Percentiles rank a stretch among this genome's conserved stretches.
Evolutionary conservation across 1,140 invertebrate genomes (phyloP).

Genomic region (Antheraea mylitta): DNA sequence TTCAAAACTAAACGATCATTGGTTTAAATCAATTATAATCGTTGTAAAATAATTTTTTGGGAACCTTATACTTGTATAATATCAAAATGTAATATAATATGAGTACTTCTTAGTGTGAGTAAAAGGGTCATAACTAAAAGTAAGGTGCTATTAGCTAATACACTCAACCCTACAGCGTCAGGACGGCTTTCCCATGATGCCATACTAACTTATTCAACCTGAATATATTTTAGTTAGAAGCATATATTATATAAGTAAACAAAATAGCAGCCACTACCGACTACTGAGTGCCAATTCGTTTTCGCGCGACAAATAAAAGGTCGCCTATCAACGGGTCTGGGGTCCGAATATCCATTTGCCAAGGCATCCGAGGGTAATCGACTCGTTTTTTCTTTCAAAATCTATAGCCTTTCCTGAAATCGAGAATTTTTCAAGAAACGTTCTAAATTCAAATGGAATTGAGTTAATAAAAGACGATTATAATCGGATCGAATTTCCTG

Average conservation of each 20-base stretch:
- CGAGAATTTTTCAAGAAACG: constrained; percentile 34
- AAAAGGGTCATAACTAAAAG: too few relatives aligned
- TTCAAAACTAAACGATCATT: too few relatives aligned
- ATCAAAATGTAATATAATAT: too few relatives aligned
- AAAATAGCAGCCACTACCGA: constrained; percentile 15
- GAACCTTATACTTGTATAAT: too few relatives aligned
- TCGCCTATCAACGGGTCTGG: constrained; percentile 23
- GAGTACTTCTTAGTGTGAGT: too few relatives aligned
- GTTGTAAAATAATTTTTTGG: too few relatives aligned
- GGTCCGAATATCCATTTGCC: constrained; percentile 40
- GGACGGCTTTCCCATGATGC: neutral
- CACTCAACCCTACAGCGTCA: neutral
- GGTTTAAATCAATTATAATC: too few relatives aligned
- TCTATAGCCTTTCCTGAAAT: constrained; percentile 31
- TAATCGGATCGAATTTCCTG: constrained; percentile 45
- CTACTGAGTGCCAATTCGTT: constrained; percentile 26
- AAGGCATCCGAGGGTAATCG: constrained; percentile 40
- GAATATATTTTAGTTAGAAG: constrained; percentile 18
- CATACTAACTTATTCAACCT: constrained; percentile 14
- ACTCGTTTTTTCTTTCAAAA: constrained; percentile 42
- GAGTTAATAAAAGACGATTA: constrained; percentile 45
- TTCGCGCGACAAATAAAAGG: constrained; percentile 33
- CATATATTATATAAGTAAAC: constrained; percentile 21
- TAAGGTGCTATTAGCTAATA: too few relatives aligned
- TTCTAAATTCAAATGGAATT: constrained; percentile 42